Conservation (phyloP, 2,888 invertebrate genomes). For the Entomobrya multifasciata region DNA sequence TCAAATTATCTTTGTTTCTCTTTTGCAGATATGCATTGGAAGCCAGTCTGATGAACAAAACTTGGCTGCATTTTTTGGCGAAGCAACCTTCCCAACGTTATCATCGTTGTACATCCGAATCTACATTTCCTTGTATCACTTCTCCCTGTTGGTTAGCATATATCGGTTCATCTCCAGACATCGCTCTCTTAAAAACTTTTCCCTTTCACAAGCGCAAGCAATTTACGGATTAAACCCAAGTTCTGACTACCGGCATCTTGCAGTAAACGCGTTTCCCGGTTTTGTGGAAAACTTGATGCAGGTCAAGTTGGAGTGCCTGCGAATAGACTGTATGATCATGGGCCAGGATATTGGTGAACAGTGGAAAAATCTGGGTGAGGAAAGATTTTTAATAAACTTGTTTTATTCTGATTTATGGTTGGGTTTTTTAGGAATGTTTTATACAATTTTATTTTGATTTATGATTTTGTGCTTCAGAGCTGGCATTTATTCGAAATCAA, state of each 20-base stretch:
- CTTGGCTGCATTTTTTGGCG: slow-evolving; percentile 1
- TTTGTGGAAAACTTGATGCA: slow-evolving; percentile 24
- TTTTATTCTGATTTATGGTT: too few relatives aligned
- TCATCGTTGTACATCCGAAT: slow-evolving; percentile 35
- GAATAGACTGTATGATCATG: slow-evolving; percentile 40
- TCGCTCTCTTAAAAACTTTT: slow-evolving; percentile 26
- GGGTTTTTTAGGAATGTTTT: too few relatives aligned
- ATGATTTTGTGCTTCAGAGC: slow-evolving; percentile 32
- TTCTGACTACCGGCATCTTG: neutral
- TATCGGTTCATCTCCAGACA: slow-evolving; percentile 52
- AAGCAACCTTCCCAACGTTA: neutral
- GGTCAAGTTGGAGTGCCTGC: slow-evolving; percentile 43
- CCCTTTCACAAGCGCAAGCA: slow-evolving; percentile 53
- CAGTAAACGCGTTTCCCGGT: neutral
- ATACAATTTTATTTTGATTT: neutral
- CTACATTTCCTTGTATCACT: neutral
- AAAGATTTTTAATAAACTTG: neutral
- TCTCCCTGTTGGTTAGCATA: neutral
- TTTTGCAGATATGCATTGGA: slow-evolving; percentile 48
- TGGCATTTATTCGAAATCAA: slow-evolving; percentile 47
- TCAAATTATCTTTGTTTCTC: neutral
- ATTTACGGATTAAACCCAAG: neutral
- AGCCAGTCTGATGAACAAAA: neutral
- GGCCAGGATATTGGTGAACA: slow-evolving; percentile 25
- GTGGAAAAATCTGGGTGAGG: slow-evolving; percentile 59